Base-by-base conservation (phyloP, 2,888 invertebrate species). In the Kuschelorhynchus macadamiae region DNA sequence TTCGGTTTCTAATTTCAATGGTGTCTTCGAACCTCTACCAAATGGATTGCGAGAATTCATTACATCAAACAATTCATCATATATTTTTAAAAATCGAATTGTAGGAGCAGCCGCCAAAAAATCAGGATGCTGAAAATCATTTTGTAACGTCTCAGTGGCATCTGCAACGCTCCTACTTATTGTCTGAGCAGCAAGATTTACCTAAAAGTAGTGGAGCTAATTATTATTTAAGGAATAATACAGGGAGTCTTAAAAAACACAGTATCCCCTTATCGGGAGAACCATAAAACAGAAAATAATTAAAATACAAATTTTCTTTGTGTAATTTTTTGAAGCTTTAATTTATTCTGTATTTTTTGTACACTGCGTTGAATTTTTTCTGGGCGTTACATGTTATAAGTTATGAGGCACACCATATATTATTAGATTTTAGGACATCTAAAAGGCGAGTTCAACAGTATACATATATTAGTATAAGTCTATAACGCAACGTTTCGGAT, bases 151-250 rank as follows among this genome's bases (percentile, higher is more conserved):
- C 44, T 49, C 46, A 12, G 50, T 20, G 7, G 63, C 56, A 30
- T 68, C 68, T 30, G 62, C 68, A 9, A 63, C 52, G 36, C 63
- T 68, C 0, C 30, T 25, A 33, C 57, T 63, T 12, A 68, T 12
- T 17, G 52, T 64, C 64, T 63, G 67, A 9, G 55, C 67, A 9
- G 67, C 63, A 25, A 63, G 56, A 16, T 53, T 14, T 18, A 68
- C 68, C 62, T 63, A 42, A 50, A 57, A 63, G 39, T 17, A 44
- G 17, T 39, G 5, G 9, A 46, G n/a, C n/a, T n/a, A 16, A 16
- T 9, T 16, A 46, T 16, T 9, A 46, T 46, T 14, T 16, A n/a
- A 12, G 14, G 17, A 46, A 5, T 17, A 17, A 7, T 4, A 12
- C 11, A 50, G 46, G 20, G 9, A 2, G 8, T 11, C n/a, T 11